A percentile compares a stretch with the other conserved stretches of the same genome.
These are phyloP conservation scores for Aphis craccivora DNA, from an alignment of 1,140 invertebrate genomes.

Conservation along the genomic window DNA sequence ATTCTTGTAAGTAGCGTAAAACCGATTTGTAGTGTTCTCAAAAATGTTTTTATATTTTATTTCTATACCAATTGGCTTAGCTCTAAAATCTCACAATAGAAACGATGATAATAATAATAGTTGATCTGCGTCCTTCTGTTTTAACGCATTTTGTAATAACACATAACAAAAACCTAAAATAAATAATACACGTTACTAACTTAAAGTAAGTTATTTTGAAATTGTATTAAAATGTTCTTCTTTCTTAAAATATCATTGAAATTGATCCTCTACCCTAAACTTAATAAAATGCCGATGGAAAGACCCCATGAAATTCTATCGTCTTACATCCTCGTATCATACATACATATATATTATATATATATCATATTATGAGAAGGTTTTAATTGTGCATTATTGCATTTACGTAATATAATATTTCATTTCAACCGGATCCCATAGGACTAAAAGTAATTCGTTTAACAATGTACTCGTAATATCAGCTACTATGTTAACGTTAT, in stretches of 20 bases:
- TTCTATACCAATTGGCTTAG: not conserved
- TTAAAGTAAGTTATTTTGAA: not conserved
- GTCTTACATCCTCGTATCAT: not conserved
- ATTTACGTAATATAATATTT: not conserved
- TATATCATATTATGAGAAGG: not conserved
- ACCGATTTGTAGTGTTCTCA: not conserved
- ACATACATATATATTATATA: not conserved
- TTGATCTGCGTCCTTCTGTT: not conserved
- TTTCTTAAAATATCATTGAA: not conserved
- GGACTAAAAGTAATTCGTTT: not conserved
- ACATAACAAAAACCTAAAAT: not conserved
- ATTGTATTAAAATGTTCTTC: not conserved
- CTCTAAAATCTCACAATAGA: not conserved
- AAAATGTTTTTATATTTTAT: not conserved
- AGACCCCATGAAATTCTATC: not conserved
- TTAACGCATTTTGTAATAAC: not conserved
- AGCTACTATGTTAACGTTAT: not conserved
- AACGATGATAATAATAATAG: not conserved
- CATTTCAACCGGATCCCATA: not conserved
- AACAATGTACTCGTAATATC: not conserved
- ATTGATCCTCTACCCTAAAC: not conserved
- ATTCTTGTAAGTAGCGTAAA: not conserved
- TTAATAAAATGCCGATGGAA: not conserved
- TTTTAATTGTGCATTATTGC: slow-evolving; percentile 5
- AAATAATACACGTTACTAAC: not conserved